Evolutionary conservation across 2,113 vertebrate genomes (phyloP).

Genomic region (Procavia capensis): DNA sequence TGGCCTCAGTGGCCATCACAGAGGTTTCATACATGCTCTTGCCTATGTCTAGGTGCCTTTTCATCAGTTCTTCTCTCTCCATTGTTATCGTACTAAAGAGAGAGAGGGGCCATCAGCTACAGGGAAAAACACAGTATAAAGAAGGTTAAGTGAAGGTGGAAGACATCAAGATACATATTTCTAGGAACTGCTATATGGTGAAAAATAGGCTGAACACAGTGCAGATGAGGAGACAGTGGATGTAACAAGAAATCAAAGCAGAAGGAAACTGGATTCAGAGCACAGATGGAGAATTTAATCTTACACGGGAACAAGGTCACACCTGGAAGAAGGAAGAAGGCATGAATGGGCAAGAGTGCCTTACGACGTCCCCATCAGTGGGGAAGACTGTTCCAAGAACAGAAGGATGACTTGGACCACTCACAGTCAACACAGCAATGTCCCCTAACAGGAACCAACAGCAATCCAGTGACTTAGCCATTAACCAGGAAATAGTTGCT

Average conservation of each 20-base stretch:
- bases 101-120: neutral
- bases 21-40: neutral
- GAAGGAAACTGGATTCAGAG: neutral
- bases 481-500: neutral
- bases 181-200: neutral
- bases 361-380: neutral
- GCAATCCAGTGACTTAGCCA: neutral
- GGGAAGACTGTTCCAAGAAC: no score
- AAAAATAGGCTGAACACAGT: neutral
- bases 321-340: neutral
- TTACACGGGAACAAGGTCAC: neutral
- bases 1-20: no score
- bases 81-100: neutral
- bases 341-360: neutral
- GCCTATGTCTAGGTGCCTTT: neutral
- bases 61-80: neutral
- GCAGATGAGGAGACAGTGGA: neutral
- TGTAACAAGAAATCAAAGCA: neutral
- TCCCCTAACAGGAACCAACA: no score
- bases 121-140: neutral
- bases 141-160: neutral
- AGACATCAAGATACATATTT: neutral
- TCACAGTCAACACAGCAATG: neutral
- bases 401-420: neutral
- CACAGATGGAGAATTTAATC: neutral